Conservation (phyloP, 2,113 vertebrate species). For the Lepus europaeus region DNA sequence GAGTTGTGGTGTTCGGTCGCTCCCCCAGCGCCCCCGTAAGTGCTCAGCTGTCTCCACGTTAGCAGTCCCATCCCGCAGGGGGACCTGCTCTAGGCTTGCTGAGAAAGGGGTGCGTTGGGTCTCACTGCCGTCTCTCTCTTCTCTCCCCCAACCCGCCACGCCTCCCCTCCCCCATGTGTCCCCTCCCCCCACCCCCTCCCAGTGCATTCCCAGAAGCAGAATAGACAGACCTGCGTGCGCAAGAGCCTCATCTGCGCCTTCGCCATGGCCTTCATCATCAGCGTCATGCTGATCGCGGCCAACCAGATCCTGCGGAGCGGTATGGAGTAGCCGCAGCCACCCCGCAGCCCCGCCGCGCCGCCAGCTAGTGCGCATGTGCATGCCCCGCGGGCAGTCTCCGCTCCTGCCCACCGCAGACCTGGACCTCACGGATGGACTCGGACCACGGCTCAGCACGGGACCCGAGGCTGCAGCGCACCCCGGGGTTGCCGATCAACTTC, state of each 20-base stretch:
- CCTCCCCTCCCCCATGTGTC: neutral
- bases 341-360: constrained; percentile 77
- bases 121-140: constrained; percentile 38
- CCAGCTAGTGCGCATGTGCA: constrained; percentile 92
- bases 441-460: constrained; percentile 70
- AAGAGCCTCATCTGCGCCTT: constrained; percentile 99
- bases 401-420: constrained; percentile 83
- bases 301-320: constrained; percentile 99
- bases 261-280: constrained; percentile 99
- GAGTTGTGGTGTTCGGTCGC: rapidly evolving
- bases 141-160: neutral
- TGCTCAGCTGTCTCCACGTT: no score
- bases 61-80: neutral
- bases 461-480: constrained; percentile 89
- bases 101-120: neutral
- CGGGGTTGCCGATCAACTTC: constrained; percentile 87
- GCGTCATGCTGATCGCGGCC: constrained; percentile 99
- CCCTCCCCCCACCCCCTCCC: constrained; percentile 7
- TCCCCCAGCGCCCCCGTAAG: no score
- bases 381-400: constrained; percentile 90
- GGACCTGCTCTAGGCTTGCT: neutral
- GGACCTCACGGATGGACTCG: constrained; percentile 51
- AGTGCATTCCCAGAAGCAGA: constrained; percentile 99
- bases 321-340: constrained; percentile 94
- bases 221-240: constrained; percentile 98